Evolutionary conservation across 1,140 invertebrate species (phyloP).

Genomic region (Ruditapes philippinarum): DNA sequence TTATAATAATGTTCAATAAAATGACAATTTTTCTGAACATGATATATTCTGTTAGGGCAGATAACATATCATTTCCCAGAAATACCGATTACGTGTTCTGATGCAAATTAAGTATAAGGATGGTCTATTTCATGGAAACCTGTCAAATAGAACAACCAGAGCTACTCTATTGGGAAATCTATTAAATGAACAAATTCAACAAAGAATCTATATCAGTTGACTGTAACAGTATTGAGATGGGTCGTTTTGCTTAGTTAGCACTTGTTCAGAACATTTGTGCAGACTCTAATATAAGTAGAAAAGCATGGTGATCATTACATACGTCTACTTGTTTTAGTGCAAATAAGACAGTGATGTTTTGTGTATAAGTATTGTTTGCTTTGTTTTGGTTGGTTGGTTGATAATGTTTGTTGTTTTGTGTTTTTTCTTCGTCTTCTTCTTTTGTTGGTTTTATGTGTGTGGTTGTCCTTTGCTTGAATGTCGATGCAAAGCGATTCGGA

Average conservation of each 20-base stretch:
- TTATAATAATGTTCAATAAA: too few relatives aligned
- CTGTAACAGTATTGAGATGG: neutral
- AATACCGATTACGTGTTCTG: slow-evolving; percentile 1
- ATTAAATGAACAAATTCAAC: slow-evolving; percentile 38
- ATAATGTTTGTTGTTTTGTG: neutral
- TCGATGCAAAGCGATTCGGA: too few relatives aligned
- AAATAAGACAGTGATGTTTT: too few relatives aligned
- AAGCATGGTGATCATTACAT: too few relatives aligned
- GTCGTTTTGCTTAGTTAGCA: neutral
- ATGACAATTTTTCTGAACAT: too few relatives aligned
- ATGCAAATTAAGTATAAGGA: slow-evolving; percentile 22
- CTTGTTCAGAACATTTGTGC: neutral
- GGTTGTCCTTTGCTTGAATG: too few relatives aligned
- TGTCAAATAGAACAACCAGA: slow-evolving; percentile 35
- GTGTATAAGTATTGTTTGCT: too few relatives aligned
- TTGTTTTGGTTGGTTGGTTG: too few relatives aligned
- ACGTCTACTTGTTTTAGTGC: too few relatives aligned
- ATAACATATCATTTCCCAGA: neutral
- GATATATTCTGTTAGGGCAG: neutral
- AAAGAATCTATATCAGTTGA: slow-evolving; percentile 28
- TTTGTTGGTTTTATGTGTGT: too few relatives aligned
- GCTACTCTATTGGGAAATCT: neutral
- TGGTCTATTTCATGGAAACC: slow-evolving; percentile 26
- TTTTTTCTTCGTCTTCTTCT: neutral
- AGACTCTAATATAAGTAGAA: slow-evolving; percentile 12